Conservation (phyloP, 2,113 vertebrate genomes). For the Propithecus coquereli region DNA sequence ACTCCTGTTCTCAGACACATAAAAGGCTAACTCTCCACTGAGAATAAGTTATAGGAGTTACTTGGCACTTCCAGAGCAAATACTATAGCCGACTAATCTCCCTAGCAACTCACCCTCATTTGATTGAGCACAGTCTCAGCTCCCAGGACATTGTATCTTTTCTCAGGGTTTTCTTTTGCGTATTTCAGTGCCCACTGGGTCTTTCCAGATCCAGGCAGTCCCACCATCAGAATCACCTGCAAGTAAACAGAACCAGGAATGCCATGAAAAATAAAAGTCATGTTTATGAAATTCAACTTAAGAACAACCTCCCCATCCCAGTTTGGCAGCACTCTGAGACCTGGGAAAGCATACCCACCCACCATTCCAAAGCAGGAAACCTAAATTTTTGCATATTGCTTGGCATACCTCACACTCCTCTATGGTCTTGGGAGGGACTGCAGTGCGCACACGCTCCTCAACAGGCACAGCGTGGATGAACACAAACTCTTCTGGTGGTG, state of each 20-base stretch:
- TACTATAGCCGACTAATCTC: background rate
- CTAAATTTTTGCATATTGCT: fast-evolving
- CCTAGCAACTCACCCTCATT: constrained; percentile 84
- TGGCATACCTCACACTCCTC: constrained; percentile 87
- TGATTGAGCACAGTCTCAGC: constrained; percentile 87
- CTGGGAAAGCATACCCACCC: background rate
- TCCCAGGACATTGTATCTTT: constrained; percentile 87
- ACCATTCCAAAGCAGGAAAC: background rate
- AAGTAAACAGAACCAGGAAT: background rate
- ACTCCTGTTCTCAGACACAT: background rate
- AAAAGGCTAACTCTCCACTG: background rate
- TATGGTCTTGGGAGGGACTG: constrained; percentile 75
- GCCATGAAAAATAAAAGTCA: background rate
- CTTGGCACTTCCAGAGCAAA: background rate
- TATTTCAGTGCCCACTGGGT: constrained; percentile 88
- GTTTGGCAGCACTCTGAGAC: background rate
- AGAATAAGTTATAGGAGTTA: background rate
- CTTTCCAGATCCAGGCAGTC: constrained; percentile 92
- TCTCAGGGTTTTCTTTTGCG: constrained; percentile 85
- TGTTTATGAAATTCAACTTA: background rate
- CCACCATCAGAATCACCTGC: constrained; percentile 92
- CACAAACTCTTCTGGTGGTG: constrained; percentile 81
- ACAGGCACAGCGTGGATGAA: constrained; percentile 80
- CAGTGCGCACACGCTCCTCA: constrained; percentile 76
- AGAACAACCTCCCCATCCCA: background rate